Conservation (phyloP, 2,113 vertebrate species). For the Esox niger region DNA sequence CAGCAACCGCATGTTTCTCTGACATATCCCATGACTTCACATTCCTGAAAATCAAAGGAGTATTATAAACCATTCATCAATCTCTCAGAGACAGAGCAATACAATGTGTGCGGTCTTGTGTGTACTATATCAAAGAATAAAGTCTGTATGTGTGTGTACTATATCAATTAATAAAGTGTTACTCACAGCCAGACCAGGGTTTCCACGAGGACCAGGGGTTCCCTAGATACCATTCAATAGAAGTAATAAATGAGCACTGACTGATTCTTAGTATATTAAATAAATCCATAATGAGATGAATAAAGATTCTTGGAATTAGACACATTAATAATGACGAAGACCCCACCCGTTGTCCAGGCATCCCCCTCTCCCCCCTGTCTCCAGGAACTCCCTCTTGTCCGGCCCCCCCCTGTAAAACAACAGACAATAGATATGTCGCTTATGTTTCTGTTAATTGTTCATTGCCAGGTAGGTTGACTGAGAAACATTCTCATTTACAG, state of each 20-base stretch:
- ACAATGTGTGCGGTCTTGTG: background rate
- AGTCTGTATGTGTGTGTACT: too few species aligned
- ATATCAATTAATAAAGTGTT: background rate
- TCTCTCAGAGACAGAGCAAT: background rate
- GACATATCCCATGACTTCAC: slow-evolving; percentile 38
- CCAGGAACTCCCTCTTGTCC: slow-evolving; percentile 30
- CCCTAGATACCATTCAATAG: slow-evolving; percentile 22
- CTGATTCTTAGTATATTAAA: too few species aligned
- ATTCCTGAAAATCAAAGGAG: slow-evolving; percentile 31
- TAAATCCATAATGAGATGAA: too few species aligned
- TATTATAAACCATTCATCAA: background rate
- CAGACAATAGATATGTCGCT: background rate
- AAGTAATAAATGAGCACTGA: too few species aligned
- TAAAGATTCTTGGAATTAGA: background rate
- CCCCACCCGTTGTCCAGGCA: slow-evolving; percentile 23
- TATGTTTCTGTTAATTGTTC: background rate
- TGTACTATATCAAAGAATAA: background rate
- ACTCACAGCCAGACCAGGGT: slow-evolving; percentile 33
- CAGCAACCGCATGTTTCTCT: slow-evolving; percentile 47
- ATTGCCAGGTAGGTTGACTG: too few species aligned
- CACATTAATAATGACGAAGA: background rate
- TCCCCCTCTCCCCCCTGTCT: slow-evolving; percentile 29
- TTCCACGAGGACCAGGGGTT: slow-evolving; percentile 31
- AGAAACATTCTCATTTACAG: too few species aligned
- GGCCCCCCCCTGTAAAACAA: slow-evolving; percentile 24